Evolutionary conservation across 2,888 invertebrate species (phyloP).

Genomic region (Lepeophtheirus nordmannii): DNA sequence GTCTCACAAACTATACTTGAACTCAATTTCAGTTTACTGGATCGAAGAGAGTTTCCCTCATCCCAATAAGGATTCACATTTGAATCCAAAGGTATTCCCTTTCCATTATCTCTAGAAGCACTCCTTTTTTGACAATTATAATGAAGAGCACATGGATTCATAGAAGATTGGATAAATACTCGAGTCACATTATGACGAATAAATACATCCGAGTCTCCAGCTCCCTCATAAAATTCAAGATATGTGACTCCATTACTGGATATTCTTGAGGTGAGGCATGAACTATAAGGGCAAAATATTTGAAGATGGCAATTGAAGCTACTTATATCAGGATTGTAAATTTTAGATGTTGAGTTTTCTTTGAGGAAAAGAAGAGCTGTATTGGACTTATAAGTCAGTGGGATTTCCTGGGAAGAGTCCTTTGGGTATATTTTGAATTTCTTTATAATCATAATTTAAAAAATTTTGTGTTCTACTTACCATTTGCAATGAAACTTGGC

Average conservation of each 20-base stretch:
- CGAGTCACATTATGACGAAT: not conserved
- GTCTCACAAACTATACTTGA: not conserved
- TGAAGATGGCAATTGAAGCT: slow-evolving; percentile 3
- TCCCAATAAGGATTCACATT: slow-evolving; percentile 1
- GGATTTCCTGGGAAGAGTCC: no score
- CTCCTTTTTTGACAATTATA: not conserved
- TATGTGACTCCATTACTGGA: not conserved
- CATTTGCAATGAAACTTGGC: no score
- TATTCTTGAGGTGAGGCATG: not conserved
- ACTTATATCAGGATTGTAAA: not conserved
- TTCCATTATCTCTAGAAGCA: not conserved
- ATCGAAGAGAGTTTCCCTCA: not conserved
- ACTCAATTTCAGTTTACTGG: not conserved
- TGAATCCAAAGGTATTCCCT: not conserved
- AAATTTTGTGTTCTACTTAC: no score
- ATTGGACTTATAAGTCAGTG: no score
- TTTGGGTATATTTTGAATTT: no score
- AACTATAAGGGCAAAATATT: slow-evolving; percentile 6
- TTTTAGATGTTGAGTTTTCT: not conserved
- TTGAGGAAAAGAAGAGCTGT: no score
- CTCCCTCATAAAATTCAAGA: not conserved
- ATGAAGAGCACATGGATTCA: not conserved
- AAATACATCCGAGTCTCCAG: not conserved
- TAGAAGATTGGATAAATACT: not conserved
- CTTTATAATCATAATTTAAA: no score